phyloP scores from a whole-genome alignment of 1,140 invertebrate species.

The Bombus haemorrhoidalis region DNA sequence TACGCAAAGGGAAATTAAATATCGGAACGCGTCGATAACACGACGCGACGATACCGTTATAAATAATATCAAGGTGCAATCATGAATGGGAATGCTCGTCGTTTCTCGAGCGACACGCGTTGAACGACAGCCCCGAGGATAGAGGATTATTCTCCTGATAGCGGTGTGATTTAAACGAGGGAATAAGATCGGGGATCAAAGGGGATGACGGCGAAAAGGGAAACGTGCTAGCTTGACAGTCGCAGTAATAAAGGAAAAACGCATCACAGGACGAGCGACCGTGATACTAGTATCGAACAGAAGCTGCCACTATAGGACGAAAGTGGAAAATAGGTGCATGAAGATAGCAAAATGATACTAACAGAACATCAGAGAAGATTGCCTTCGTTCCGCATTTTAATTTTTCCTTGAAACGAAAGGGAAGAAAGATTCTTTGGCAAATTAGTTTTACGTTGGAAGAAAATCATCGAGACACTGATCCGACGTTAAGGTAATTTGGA shows the following conservation, averaged over 20 bases:
- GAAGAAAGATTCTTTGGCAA: neutral
- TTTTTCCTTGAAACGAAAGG: neutral
- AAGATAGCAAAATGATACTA: neutral
- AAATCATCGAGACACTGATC: neutral
- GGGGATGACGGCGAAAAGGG: neutral
- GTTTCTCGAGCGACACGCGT: neutral
- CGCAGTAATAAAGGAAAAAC: conserved; percentile 7
- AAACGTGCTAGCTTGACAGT: neutral
- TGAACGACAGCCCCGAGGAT: neutral
- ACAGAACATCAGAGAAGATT: too few species aligned
- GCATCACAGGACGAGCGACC: neutral
- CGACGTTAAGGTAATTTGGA: too few species aligned
- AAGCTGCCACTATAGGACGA: neutral
- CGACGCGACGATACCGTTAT: neutral
- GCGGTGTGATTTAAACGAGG: conserved; percentile 4
- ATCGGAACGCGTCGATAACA: neutral
- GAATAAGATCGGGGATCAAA: conserved; percentile 8
- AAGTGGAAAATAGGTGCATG: neutral
- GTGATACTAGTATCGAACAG: neutral
- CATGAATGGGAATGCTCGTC: neutral
- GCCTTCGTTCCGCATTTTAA: neutral
- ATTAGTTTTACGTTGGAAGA: neutral
- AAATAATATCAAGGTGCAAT: neutral
- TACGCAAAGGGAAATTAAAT: neutral
- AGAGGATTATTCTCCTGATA: conserved; percentile 7